Evolutionary conservation across 2,797 vertebrate species (phyloP), one percentile per base, ranked within the genome.

Genomic region (Artibeus lituratus): DNA sequence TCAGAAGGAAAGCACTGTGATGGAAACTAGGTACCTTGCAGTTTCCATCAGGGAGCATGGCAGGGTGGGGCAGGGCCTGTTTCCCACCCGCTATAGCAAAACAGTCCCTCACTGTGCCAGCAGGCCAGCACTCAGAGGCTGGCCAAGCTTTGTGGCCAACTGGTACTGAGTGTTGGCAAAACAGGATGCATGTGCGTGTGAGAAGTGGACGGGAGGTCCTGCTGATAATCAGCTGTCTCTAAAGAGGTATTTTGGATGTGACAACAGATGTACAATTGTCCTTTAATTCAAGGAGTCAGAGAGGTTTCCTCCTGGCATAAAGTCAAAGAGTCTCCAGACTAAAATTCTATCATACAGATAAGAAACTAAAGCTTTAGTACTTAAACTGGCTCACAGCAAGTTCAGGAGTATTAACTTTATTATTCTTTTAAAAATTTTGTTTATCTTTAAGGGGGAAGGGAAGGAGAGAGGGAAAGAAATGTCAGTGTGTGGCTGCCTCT

Each of bases 1-100:
- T 84, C 92, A 86, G 90, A 90, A 92, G 81, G 94, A 82, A 65
- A 88, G 69, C 49, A 70, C 57, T 59, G 26, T 78, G 42, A 22
- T 88, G n/a, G 67, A 78, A 51, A 82, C 42, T 87, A 37, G 81
- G 76, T 85, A 93, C 22, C 9, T 22, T 1, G 1, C 22, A 2
- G 53, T 72, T 91, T 81, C 90, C 22, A 10, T 22, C 1, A 35
- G 77, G 83, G 24, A 78, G 62, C 7, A 76, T 57, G 47, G 59
- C 9, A 65, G 53, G 67, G 47, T 22, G 6, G 39, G 39, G 39
- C 39, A 7, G 53, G 74, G 76, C 5, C 57, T 5, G 2, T 47
- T 65, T 70, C 65, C 69, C 49, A 78, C 15, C 47, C 73, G 44
- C 24, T 14, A 70, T 22, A 59, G 83, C 80, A 78, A 67, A 84